Evolutionary conservation across 2,113 vertebrate genomes (phyloP).

Genomic region (Vicugna pacos): DNA sequence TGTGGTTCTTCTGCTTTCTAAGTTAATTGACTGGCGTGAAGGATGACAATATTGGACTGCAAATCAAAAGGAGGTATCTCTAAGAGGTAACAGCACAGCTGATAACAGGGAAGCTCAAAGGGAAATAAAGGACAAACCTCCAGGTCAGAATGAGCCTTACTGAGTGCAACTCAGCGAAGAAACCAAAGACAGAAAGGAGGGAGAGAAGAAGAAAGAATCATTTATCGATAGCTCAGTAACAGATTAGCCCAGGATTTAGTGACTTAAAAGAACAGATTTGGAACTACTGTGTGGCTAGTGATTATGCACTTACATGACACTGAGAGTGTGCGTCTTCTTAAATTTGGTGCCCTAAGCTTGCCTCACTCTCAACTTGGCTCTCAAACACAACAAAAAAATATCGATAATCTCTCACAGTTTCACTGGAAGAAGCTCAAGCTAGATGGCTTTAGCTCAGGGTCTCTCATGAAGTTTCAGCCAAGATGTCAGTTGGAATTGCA

Average conservation of each 20-base stretch:
- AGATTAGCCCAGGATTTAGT: background rate
- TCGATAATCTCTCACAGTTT: background rate
- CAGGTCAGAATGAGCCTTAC: background rate
- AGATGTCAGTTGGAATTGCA: background rate
- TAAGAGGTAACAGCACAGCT: conserved; percentile 36
- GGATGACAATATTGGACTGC: background rate
- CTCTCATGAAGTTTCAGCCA: background rate
- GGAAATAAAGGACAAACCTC: background rate
- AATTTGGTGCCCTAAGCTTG: background rate
- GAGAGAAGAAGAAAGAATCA: background rate
- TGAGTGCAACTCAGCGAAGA: background rate
- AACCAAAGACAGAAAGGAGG: background rate
- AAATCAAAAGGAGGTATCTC: conserved; percentile 62
- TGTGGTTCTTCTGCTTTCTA: conserved; percentile 61
- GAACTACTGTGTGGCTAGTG: background rate
- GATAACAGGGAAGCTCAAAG: conserved; percentile 3
- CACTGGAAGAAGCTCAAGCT: background rate
- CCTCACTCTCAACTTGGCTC: background rate
- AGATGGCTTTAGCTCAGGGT: background rate
- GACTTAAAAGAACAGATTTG: background rate
- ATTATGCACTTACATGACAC: background rate
- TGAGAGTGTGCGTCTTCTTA: background rate
- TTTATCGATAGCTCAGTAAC: background rate
- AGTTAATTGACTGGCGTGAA: conserved; percentile 69
- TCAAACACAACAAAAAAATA: background rate